phyloP scores from a whole-genome alignment of 2,797 vertebrate species.

The Spatula clypeata region DNA sequence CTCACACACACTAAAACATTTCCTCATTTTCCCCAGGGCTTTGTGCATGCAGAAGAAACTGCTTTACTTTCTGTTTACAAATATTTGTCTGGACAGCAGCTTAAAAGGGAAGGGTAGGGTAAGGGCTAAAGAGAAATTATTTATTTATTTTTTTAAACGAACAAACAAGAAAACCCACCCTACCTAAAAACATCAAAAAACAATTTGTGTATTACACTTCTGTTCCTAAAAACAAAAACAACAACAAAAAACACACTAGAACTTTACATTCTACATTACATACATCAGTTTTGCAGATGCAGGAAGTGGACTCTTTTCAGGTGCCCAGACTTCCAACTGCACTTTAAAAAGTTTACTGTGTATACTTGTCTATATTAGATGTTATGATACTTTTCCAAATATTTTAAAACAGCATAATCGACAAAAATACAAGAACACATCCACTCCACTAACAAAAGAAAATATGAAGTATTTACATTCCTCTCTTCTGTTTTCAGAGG shows the following conservation, averaged over 20 bases:
- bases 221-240: background rate
- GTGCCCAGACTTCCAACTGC: background rate
- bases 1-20: conserved; percentile 28
- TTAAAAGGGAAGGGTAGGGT: background rate
- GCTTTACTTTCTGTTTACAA: conserved; percentile 43
- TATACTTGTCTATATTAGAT: background rate
- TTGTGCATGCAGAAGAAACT: conserved; percentile 17
- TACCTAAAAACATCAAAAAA: background rate
- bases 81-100: conserved; percentile 29
- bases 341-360: background rate
- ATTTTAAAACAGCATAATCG: background rate
- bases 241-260: background rate
- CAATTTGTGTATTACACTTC: background rate
- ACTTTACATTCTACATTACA: background rate
- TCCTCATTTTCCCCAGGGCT: conserved; percentile 13
- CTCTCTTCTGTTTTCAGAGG: background rate
- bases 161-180: background rate
- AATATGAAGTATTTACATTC: background rate
- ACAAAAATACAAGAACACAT: background rate
- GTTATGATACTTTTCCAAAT: background rate
- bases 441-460: background rate
- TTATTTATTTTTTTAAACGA: background rate
- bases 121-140: background rate
- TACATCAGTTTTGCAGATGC: background rate
- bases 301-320: background rate